phyloP scores from a whole-genome alignment of 2,113 vertebrate species.

The Puntigrus tetrazona region DNA sequence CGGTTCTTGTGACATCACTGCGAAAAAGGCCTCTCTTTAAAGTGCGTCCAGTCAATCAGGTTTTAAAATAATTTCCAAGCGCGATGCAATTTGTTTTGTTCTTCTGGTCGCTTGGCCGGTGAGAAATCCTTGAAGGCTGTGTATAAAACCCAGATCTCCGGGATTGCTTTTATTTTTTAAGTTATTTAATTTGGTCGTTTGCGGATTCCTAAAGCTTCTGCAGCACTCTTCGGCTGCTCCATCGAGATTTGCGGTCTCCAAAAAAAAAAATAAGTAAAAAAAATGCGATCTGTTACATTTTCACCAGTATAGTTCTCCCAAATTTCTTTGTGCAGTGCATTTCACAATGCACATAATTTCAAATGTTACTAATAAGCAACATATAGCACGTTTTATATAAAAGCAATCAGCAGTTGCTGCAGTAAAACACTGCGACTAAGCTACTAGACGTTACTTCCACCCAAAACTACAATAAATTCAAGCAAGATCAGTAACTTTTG shows the following conservation, averaged over 20 bases:
- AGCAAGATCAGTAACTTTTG: no score
- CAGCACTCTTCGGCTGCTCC: no score
- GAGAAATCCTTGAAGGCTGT: not conserved
- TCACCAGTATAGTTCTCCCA: not conserved
- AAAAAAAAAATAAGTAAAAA: no score
- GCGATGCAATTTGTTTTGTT: not conserved
- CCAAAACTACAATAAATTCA: no score
- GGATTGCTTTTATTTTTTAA: not conserved
- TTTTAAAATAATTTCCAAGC: not conserved
- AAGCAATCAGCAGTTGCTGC: not conserved
- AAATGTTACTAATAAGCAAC: not conserved
- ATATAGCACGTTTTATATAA: not conserved
- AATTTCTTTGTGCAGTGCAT: not conserved
- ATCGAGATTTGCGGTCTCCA: no score
- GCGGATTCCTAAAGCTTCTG: not conserved
- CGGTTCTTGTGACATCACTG: no score
- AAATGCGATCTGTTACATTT: no score
- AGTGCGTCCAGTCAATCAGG: not conserved
- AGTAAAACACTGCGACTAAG: not conserved
- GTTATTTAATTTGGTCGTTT: not conserved
- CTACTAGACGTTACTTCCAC: not conserved
- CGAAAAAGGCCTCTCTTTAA: no score
- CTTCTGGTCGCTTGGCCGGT: not conserved
- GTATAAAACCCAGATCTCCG: not conserved
- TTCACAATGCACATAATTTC: not conserved